Evolutionary conservation across 2,888 invertebrate genomes (phyloP), one percentile per base, ranked within the genome.

Genomic region (Nudaria mundana): DNA sequence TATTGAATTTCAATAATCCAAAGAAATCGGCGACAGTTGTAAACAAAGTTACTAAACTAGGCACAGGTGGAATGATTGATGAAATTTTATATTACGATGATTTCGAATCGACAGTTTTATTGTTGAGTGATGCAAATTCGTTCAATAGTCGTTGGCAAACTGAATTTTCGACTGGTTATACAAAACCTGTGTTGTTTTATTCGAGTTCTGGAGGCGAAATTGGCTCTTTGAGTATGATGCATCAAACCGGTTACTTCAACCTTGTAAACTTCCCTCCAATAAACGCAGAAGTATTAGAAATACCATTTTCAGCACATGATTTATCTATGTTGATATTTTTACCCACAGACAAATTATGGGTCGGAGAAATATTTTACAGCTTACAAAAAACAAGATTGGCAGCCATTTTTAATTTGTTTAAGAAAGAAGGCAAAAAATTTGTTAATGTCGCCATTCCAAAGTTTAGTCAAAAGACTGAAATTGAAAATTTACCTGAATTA

Each of bases 221-320:
- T 0, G 78, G 76, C 1, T 34, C 69, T 40, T 82, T 81, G 20
- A 66, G 63, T 22, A 75, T 85, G 75, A 84, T 85, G 84, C 66
- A 62, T 7, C 71, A 72, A 32, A 52, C 64, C 2, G 77, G 68
- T 0, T 63, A 70, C 15, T 83, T 72, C 14, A 68, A 76, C 26
- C 8, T 71, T 1, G 52, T 65, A 1, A 63, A 74, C 2, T 56
- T 80, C 3, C 59, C 70, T 0, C 20, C 34, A 0, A 65, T 81
- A n/a, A 60, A 67, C 1, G 71, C 76, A 0, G 67, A 49, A 38
- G 69, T 84, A 1, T 44, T 84, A 23, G 84, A 77, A 30, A 46
- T 84, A 4, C 81, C 75, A 2, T 71, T 60, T 33, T 48, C 51
- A 3, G 52, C 56, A 2, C 50, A 56, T 0, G 63, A 59, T 24